Base-by-base conservation (phyloP, 2,888 invertebrate genomes). In the Xiphydria camelus region DNA sequence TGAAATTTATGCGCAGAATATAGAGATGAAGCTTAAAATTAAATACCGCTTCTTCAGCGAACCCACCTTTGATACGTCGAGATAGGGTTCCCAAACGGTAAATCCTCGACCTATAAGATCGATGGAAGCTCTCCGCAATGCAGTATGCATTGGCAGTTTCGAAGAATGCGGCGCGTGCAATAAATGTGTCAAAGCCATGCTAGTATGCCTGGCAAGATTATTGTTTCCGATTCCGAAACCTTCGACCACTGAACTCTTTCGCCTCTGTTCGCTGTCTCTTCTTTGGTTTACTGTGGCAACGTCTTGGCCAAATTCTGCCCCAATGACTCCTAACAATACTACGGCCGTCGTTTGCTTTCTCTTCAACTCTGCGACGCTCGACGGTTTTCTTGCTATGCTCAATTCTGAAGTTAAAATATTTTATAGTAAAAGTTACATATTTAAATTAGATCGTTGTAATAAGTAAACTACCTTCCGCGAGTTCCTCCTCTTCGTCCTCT, bases 51-150 rank as follows among this genome's bases (percentile, higher is more conserved):
- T n/a, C n/a, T n/a, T n/a, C n/a, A n/a, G n/a, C n/a, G n/a, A n/a
- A n/a, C 43, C 61, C 44, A 94, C 90, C 77, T 92, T 91, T 37
- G 92, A 91, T 25, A 94, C 92, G 76, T 95, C 94, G 51, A 95
- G 77, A 75, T 98, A 97, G 0, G 98, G 98, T 71, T 99, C 98
- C 99, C 99, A 99, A 0, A 99, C 96, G 0, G 94, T 93, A 77
- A 98, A 99, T 3, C 97, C 97, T 32, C 98, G 83, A 0, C 99
- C 99, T 53, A 99, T 86, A 52, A 99, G 83, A 81, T 99, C 99
- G 32, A 99, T 94, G 1, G 98, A 97, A 7, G 99, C 98, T 49
- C 98, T 80, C 2, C 96, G 82, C 34, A 96, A 78, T n/a, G 97
- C 90, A 12, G 95, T 95, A 78, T 94, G 90, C 25, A 93, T 85